Evolutionary conservation across 2,888 invertebrate genomes (phyloP).

Genomic region (Julus scanicus): DNA sequence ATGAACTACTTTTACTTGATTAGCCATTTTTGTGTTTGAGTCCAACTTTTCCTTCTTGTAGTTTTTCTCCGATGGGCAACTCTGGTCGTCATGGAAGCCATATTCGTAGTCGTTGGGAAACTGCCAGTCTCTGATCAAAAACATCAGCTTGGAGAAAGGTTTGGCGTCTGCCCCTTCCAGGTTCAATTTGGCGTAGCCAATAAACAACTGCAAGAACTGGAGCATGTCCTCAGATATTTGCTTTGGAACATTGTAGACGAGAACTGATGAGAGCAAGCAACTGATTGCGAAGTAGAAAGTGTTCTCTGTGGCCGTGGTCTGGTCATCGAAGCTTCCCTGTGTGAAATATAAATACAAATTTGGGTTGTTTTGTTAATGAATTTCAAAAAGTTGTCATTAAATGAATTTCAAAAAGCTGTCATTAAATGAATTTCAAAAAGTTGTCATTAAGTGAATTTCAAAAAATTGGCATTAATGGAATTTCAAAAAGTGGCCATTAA

Average conservation of each 20-base stretch:
- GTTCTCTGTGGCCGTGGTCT: slow-evolving; percentile 33
- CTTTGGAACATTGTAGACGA: neutral
- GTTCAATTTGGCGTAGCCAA: slow-evolving; percentile 39
- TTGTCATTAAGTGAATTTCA: no score
- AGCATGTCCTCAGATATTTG: slow-evolving; percentile 32
- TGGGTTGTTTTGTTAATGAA: no score
- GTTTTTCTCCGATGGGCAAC: neutral
- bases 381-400: no score
- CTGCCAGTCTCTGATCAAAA: slow-evolving; percentile 49
- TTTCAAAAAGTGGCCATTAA: no score
- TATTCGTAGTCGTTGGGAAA: neutral
- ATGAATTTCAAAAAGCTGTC: no score
- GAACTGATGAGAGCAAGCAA: slow-evolving; percentile 14
- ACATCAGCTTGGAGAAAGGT: slow-evolving; percentile 21
- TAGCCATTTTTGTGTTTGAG: neutral
- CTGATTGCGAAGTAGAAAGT: neutral
- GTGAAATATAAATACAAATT: neutral
- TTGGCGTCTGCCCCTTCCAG: neutral
- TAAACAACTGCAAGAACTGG: slow-evolving; percentile 42
- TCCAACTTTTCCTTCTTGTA: slow-evolving; percentile 45
- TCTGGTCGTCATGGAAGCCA: slow-evolving; percentile 34
- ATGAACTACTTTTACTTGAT: neutral
- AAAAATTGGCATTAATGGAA: no score
- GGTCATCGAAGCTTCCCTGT: slow-evolving; percentile 39
- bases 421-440: no score